Conservation (phyloP, 1,140 invertebrate genomes). For the Lucilia cuprina region DNA sequence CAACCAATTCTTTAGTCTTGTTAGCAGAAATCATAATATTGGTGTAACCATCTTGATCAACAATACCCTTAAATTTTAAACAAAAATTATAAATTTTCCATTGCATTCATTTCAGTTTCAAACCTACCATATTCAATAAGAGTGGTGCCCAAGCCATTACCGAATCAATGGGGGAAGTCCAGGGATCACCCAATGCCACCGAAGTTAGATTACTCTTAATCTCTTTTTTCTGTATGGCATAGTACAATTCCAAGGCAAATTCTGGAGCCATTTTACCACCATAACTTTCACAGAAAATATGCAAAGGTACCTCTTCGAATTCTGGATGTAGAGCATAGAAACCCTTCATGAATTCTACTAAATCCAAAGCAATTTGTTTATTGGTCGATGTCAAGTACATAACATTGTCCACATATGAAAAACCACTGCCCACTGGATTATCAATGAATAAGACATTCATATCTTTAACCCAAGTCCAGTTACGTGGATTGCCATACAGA, state of each 20-base stretch:
- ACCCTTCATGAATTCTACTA: slow-evolving; percentile 74
- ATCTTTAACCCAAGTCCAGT: slow-evolving; percentile 78
- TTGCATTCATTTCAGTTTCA: neutral
- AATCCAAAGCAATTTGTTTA: slow-evolving; percentile 77
- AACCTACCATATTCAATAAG: slow-evolving; percentile 48
- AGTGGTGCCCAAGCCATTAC: slow-evolving; percentile 82
- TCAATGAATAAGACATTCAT: slow-evolving; percentile 88
- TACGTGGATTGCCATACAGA: slow-evolving; percentile 70
- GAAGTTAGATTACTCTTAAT: slow-evolving; percentile 79
- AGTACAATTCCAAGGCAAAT: slow-evolving; percentile 67
- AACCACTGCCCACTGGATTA: slow-evolving; percentile 88
- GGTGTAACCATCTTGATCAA: slow-evolving; percentile 69
- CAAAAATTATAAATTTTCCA: neutral
- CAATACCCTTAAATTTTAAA: slow-evolving; percentile 65
- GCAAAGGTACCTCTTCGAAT: slow-evolving; percentile 77
- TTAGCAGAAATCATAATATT: slow-evolving; percentile 65
- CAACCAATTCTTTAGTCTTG: slow-evolving; percentile 65
- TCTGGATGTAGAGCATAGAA: slow-evolving; percentile 72
- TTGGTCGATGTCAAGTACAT: slow-evolving; percentile 71
- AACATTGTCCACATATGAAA: slow-evolving; percentile 76
- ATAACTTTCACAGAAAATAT: slow-evolving; percentile 87
- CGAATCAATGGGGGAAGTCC: slow-evolving; percentile 86
- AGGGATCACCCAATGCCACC: slow-evolving; percentile 83
- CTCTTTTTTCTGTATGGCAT: slow-evolving; percentile 71
- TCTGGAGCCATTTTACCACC: slow-evolving; percentile 90